A percentile compares a stretch with the other conserved stretches of the same genome.
These are phyloP conservation scores for Odontocolon sp. DNA, from an alignment of 2,888 invertebrate genomes.

Conservation along the genomic window DNA sequence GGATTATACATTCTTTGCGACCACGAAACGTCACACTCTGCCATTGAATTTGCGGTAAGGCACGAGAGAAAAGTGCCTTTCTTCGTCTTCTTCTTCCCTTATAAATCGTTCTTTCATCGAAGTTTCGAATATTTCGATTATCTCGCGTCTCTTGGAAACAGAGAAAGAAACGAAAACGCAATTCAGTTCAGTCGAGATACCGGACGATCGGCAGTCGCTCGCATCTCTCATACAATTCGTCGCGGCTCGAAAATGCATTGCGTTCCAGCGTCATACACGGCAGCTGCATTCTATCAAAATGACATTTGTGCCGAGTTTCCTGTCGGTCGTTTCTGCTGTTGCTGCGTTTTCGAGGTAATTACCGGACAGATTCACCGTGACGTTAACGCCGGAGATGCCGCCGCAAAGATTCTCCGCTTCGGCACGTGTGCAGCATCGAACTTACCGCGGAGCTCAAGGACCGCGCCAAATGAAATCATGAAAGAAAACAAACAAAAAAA, in stretches of 20 bases:
- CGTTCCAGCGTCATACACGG: conserved; percentile 33
- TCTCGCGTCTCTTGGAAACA: conserved; percentile 1
- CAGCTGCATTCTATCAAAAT: conserved; percentile 65
- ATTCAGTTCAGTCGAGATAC: conserved; percentile 14
- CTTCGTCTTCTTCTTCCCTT: background rate
- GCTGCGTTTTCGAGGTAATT: conserved; percentile 58
- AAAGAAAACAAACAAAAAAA: conserved; percentile 2
- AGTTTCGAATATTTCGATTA: background rate
- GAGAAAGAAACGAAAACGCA: conserved; percentile 18
- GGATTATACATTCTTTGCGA: conserved; percentile 61
- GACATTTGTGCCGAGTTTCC: conserved; percentile 59
- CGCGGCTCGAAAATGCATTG: conserved; percentile 57
- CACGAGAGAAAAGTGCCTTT: conserved; percentile 22
- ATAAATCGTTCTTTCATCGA: background rate
- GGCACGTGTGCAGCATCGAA: conserved; percentile 44
- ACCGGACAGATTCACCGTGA: conserved; percentile 57
- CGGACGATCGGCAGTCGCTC: conserved; percentile 38
- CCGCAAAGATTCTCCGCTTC: conserved; percentile 2
- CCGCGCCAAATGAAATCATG: background rate
- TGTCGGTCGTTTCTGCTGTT: conserved; percentile 3
- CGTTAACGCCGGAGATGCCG: conserved; percentile 11
- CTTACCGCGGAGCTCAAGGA: background rate
- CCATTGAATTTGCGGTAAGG: conserved; percentile 28
- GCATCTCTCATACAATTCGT: conserved; percentile 43
- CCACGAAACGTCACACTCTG: background rate